Evolutionary conservation across 2,888 invertebrate genomes (phyloP), one percentile per base, ranked within the genome.

Genomic region (Orchesellides sinensis): DNA sequence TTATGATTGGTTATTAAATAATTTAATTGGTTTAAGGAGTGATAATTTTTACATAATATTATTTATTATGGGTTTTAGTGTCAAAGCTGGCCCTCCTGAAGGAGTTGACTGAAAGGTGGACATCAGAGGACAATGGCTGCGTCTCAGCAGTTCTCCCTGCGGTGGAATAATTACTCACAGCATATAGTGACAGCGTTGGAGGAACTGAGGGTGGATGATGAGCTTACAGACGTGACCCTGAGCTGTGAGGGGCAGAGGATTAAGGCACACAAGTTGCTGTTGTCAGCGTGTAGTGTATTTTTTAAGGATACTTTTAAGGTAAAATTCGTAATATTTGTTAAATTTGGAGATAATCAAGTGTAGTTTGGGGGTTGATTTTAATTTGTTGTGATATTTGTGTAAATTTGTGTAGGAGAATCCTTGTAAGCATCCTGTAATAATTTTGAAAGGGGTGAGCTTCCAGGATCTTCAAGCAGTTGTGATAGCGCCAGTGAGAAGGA

Each of bases 111-210:
- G 40, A 40, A 61, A 65, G 27, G 29, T 74, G 74, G 74, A n/a
- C n/a, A n/a, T n/a, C n/a, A n/a, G n/a, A n/a, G n/a, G n/a, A 69
- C 19, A 5, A 86, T 86, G 84, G 81, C 83, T n/a, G 66, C 84
- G 3, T 70, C 86, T 49, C 80, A 83, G 90, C 95, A 96, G 89
- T 96, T 95, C 91, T 95, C 95, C 86, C 91, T 96, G 88, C 94
- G 95, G 87, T 96, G 96, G 96, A 96, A 95, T 90, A 95, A 96
- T 91, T 95, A 96, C 90, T 92, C 94, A 89, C 90, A 94, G 92
- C 91, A 91, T 90, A 94, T 96, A 89, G 95, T 94, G 85, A 94
- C 94, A 90, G 95, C 95, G 56, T 94, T 96, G 89, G 95, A 95
- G 90, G 92, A 93, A 86, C 92, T 96, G 86, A 89, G 92, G 74